Evolutionary conservation across 2,888 invertebrate species (phyloP).

Genomic region (Sminthurides aquaticus): DNA sequence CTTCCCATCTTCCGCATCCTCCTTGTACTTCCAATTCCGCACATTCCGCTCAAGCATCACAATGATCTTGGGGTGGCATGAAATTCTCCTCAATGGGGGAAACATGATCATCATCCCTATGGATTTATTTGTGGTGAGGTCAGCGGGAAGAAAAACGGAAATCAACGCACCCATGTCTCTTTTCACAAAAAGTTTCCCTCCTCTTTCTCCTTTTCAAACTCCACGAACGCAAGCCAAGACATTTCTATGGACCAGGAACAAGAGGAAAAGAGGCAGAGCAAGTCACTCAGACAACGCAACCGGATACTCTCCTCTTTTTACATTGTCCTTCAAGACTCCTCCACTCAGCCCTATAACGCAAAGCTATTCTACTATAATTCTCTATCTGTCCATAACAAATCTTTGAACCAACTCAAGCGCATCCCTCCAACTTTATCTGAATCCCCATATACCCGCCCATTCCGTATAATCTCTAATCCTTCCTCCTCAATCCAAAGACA

Average conservation of each 20-base stretch:
- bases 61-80: too few species aligned
- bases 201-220: background rate
- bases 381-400: too few species aligned
- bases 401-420: too few species aligned
- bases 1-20: too few species aligned
- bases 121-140: slow-evolving; percentile 21
- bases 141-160: slow-evolving; percentile 23
- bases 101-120: slow-evolving; percentile 4
- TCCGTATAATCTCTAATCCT: too few species aligned
- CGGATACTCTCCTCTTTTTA: slow-evolving; percentile 7
- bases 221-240: slow-evolving; percentile 2
- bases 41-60: too few species aligned
- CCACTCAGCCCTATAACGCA: too few species aligned
- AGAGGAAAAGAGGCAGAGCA: background rate
- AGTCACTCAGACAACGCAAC: slow-evolving; percentile 2
- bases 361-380: background rate
- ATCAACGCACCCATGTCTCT: slow-evolving; percentile 20
- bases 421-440: too few species aligned
- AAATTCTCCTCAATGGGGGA: background rate
- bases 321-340: background rate
- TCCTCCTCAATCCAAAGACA: too few species aligned
- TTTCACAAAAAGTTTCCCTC: slow-evolving; percentile 16
- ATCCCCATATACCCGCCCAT: too few species aligned
- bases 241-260: background rate
- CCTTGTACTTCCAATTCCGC: too few species aligned